Evolutionary conservation across 2,797 vertebrate species (phyloP).

Genomic region (Rhinichthys osculus): DNA sequence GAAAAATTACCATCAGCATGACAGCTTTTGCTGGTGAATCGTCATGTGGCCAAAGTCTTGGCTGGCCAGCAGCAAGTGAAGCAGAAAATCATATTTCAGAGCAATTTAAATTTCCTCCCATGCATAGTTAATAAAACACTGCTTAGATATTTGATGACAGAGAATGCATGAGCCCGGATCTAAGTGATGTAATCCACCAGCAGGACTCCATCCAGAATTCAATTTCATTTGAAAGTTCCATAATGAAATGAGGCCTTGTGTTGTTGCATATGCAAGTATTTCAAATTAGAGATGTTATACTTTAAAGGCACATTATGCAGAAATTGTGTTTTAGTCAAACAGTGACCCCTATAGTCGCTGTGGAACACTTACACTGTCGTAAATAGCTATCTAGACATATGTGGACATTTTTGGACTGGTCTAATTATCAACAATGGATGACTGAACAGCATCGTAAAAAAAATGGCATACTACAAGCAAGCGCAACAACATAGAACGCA

Average conservation of each 20-base stretch:
- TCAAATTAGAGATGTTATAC: neutral
- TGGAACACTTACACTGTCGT: too few relatives aligned
- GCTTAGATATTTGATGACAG: constrained; percentile 54
- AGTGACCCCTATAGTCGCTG: too few relatives aligned
- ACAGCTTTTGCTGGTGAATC: constrained; percentile 34
- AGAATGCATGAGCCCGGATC: constrained; percentile 38
- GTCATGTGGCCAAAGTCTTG: constrained; percentile 21
- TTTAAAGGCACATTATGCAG: too few relatives aligned
- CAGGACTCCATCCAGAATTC: constrained; percentile 14
- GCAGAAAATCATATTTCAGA: constrained; percentile 42
- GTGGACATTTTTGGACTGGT: too few relatives aligned
- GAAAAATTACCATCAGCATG: constrained; percentile 36
- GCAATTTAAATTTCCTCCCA: constrained; percentile 40
- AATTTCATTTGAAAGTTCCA: constrained; percentile 27
- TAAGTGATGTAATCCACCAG: constrained; percentile 45
- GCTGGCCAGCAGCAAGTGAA: constrained; percentile 30
- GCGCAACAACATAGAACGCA: too few relatives aligned
- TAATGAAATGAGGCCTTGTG: constrained; percentile 13
- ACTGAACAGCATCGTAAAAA: too few relatives aligned
- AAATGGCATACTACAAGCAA: too few relatives aligned
- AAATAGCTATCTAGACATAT: too few relatives aligned
- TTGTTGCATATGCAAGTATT: constrained; percentile 4
- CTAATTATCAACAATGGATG: too few relatives aligned
- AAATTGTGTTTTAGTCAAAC: too few relatives aligned
- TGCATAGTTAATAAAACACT: constrained; percentile 47